A percentile compares a stretch with the other conserved stretches of the same genome.
Conservation (phyloP, 30 jellyfish, hydroid and myxozoan genomes). For the Chrysaora quinquecirrha region DNA sequence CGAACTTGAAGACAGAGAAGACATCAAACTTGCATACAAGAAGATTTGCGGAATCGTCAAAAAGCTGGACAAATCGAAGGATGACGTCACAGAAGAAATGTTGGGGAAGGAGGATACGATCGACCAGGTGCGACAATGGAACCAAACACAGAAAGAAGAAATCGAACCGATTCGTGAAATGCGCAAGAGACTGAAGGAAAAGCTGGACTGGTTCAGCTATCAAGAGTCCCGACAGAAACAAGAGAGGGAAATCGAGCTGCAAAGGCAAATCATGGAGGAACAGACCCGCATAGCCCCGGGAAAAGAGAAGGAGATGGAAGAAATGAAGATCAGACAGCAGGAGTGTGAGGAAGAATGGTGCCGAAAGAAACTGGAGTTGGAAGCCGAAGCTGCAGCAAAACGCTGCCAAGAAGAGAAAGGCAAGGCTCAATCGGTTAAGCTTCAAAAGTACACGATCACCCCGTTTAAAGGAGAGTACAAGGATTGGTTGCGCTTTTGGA, state of each 20-base stretch:
- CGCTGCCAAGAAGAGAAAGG: slow-evolving; percentile 40
- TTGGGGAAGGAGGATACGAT: slow-evolving; percentile 65
- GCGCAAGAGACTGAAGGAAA: slow-evolving; percentile 53
- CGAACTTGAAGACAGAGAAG: slow-evolving; percentile 44
- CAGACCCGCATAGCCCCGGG: slow-evolving; percentile 44
- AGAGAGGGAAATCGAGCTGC: slow-evolving; percentile 62
- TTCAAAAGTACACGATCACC: slow-evolving; percentile 78
- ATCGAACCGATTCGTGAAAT: slow-evolving; percentile 48
- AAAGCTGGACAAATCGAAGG: slow-evolving; percentile 58
- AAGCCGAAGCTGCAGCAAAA: slow-evolving; percentile 36
- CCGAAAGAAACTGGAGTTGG: slow-evolving; percentile 36
- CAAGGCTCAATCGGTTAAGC: slow-evolving; percentile 67
- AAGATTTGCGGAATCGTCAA: slow-evolving; percentile 57
- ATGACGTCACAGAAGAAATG: slow-evolving; percentile 46
- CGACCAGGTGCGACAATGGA: slow-evolving; percentile 68
- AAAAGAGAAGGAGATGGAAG: slow-evolving; percentile 55
- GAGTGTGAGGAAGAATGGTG: slow-evolving; percentile 60
- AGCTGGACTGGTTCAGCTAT: slow-evolving; percentile 40
- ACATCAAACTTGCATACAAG: slow-evolving; percentile 40
- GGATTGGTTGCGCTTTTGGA: slow-evolving; percentile 87
- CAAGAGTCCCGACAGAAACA: slow-evolving; percentile 62
- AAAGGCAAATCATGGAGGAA: slow-evolving; percentile 68
- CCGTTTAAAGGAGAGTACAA: slow-evolving; percentile 75
- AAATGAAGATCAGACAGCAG: slow-evolving; percentile 58
- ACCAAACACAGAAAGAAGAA: slow-evolving; percentile 46